Percentiles rank a stretch among this genome's conserved stretches.
Conservation (phyloP, 2,797 vertebrate species). For the Manis crassicaudata region DNA sequence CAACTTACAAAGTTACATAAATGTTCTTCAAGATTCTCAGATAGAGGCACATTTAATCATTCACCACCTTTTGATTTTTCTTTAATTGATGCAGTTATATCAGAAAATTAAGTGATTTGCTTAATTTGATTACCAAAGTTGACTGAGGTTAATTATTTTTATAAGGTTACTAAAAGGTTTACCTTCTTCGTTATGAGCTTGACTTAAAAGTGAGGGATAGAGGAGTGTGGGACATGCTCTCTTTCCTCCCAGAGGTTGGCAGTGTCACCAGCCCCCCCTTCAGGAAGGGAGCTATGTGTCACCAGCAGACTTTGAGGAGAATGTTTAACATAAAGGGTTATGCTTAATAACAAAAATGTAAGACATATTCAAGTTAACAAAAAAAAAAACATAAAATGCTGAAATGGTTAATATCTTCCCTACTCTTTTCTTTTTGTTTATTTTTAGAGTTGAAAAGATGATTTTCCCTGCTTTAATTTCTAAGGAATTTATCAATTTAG, state of each 20-base stretch:
- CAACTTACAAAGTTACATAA: background rate
- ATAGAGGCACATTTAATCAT: background rate
- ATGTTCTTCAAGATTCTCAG: background rate
- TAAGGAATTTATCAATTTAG: conserved; percentile 52
- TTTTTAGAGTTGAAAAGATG: background rate
- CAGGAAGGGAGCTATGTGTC: background rate
- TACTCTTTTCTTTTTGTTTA: background rate
- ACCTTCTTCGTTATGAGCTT: background rate
- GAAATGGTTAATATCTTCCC: background rate
- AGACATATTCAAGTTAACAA: conserved; percentile 6
- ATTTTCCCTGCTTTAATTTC: conserved; percentile 27
- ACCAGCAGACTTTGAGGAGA: background rate
- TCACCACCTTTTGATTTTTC: conserved; percentile 8
- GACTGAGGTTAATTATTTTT: conserved; percentile 53
- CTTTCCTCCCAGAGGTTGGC: background rate
- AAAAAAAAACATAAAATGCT: background rate
- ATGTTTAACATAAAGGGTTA: background rate
- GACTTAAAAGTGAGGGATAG: background rate
- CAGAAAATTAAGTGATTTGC: conserved; percentile 17
- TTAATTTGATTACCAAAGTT: conserved; percentile 41
- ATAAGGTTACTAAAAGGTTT: conserved; percentile 39
- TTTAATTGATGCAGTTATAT: background rate
- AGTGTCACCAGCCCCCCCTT: background rate
- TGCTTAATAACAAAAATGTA: background rate
- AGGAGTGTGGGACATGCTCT: background rate